These are phyloP conservation scores for Drosophila meridiana DNA, from an alignment of 2,888 invertebrate genomes.

Conservation along the genomic window DNA sequence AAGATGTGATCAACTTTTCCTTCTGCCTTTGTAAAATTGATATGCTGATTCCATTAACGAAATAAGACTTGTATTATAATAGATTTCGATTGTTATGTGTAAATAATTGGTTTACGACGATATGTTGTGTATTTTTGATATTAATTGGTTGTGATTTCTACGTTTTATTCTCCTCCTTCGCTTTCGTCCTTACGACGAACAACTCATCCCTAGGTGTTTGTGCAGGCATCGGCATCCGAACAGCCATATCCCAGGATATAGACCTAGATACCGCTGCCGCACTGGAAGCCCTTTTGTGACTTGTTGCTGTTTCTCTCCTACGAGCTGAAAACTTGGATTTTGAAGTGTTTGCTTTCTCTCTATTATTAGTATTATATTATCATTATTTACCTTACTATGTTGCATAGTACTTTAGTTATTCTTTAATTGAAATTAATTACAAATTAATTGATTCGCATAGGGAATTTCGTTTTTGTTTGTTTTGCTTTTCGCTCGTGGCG, in stretches of 20 bases:
- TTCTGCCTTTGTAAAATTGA: slow-evolving; percentile 82
- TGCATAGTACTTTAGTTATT: slow-evolving; percentile 38
- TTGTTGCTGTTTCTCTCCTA: slow-evolving; percentile 66
- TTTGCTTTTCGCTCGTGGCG: slow-evolving; percentile 50
- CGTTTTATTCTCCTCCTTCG: slow-evolving; percentile 36
- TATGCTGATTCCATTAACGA: slow-evolving; percentile 85
- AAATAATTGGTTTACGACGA: slow-evolving; percentile 68
- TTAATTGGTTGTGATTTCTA: slow-evolving; percentile 73
- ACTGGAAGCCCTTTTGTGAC: slow-evolving; percentile 85
- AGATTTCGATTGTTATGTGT: slow-evolving; percentile 37
- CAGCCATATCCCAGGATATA: neutral
- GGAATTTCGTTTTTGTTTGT: slow-evolving; percentile 75
- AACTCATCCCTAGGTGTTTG: slow-evolving; percentile 62
- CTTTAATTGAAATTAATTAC: slow-evolving; percentile 84
- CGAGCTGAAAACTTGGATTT: slow-evolving; percentile 34
- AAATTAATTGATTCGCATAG: slow-evolving; percentile 85
- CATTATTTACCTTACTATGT: slow-evolving; percentile 42
- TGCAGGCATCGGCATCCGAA: slow-evolving; percentile 30
- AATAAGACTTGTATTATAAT: slow-evolving; percentile 57
- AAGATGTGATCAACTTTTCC: slow-evolving; percentile 42
- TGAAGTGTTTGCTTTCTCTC: slow-evolving; percentile 34
- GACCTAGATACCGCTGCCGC: slow-evolving; percentile 33
- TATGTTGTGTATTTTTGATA: slow-evolving; percentile 78
- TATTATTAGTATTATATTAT: slow-evolving; percentile 36
- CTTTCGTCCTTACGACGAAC: slow-evolving; percentile 16